Evolutionary conservation across 2,888 invertebrate species (phyloP), one percentile per base, ranked within the genome.

Genomic region (Lepidochitona cinerea): DNA sequence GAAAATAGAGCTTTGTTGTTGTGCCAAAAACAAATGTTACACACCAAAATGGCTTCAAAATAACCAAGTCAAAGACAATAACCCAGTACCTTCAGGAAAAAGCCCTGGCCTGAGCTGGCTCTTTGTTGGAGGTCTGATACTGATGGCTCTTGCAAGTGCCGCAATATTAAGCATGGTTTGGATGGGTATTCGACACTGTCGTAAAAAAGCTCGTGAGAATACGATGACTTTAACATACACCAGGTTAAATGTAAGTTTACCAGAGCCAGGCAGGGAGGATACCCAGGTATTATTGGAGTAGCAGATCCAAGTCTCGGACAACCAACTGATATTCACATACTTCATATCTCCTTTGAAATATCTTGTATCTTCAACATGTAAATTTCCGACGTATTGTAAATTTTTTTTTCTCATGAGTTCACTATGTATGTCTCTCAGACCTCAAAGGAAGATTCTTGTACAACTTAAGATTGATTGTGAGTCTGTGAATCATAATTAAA

Each of bases 11-110:
- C 64, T 64, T 14, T 64, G 64, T 29, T 64, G 64, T 33, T 64
- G 64, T 64, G 14, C 64, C n/a, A 33, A 9, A 26, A 64, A 64
- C 64, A 64, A 64, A 33, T 64, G 64, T 29, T 64, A 64, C 29
- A 26, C 18, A 32, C 64, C 64, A 23, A 32, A 64, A 18, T 49
- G 49, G 49, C 23, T 49, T 18, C n/a, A n/a, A n/a, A n/a, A n/a
- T n/a, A 49, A 49, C 49, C n/a, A 49, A n/a, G 49, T n/a, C n/a
- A 49, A 49, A 5, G 49, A 49, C 4, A 49, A 23, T 49, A 18
- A 18, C 23, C 7, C 49, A 7, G 49, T 7, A 23, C 18, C 49
- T 4, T n/a, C 4, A 18, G 18, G 9, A 23, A 49, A 18, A 49
- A 5, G 4, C 7, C 49, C 49, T 4, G 49, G 49, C 23, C 23